Base-by-base conservation (phyloP, 2,797 vertebrate species). In the Molossus molossus region DNA sequence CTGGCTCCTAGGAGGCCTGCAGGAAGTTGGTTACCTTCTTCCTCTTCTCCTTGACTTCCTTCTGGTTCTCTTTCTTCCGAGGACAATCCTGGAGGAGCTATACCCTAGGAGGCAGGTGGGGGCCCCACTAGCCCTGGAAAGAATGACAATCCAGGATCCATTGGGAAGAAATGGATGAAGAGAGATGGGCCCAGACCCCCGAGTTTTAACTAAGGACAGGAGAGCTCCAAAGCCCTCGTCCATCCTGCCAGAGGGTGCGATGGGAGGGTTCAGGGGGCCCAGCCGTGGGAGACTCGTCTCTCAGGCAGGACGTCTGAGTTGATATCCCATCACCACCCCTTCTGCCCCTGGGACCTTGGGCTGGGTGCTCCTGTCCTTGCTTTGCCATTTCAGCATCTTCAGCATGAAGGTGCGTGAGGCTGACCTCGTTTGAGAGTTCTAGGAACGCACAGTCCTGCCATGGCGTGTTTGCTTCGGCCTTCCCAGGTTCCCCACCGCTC, bases 1-100 rank as follows among this genome's bases (percentile, higher is more conserved):
- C 92, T 92, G 90, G 13, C 9, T 1, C 15, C 7, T 0, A 0
- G 94, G 67, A 75, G 80, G 17, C 57, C 81, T 76, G 1, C 23
- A 73, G 25, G 25, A 64, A 73, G 3, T 58, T 45, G 53, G 50
- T 12, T 6, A 9, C 11, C 70, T 76, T 70, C 25, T 48, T 37
- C 29, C 53, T 55, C 73, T 92, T 96, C 18, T 81, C 27, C 53
- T 87, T 80, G 58, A 67, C 27, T 77, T 65, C 37, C 17, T 40
- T 1, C 13, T 81, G 33, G 29, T 65, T 72, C 18, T 82, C n/a
- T 62, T 50, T 72, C 33, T 29, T 73, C 37, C 50, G 29, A 69
- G 55, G 25, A 89, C 29, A 69, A 15, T 9, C 40, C 64, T 40
- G 6, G 62, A 90, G 64, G 13, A 67, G 14, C 11, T 90, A 2